Conservation (phyloP, 2,113 vertebrate genomes). For the Camelus dromedarius region DNA sequence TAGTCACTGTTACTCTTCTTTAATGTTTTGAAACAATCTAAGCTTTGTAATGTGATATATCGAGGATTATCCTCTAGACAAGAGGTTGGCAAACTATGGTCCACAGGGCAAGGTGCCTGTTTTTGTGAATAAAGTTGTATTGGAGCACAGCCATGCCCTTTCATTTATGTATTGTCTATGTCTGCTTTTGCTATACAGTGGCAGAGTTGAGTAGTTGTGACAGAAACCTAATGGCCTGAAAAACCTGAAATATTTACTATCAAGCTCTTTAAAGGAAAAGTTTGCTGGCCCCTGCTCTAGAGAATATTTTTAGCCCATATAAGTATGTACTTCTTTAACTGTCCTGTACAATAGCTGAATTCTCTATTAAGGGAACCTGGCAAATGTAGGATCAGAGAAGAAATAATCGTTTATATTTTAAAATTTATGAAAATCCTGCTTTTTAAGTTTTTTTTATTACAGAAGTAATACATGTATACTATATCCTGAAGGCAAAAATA, state of each 20-base stretch:
- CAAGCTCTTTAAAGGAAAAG: not conserved
- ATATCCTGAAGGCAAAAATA: not conserved
- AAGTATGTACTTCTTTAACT: not conserved
- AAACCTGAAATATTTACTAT: not conserved
- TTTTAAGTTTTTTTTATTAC: not conserved
- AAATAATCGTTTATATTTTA: not conserved
- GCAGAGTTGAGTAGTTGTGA: not conserved
- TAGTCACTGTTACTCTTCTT: not conserved
- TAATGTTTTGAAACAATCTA: not conserved
- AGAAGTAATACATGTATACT: not conserved
- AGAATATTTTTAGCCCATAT: not conserved
- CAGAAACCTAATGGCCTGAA: not conserved
- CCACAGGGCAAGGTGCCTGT: not conserved
- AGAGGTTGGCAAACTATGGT: not conserved
- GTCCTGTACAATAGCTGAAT: not conserved
- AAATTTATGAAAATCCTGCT: not conserved
- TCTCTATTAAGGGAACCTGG: not conserved
- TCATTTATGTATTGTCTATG: too few species aligned
- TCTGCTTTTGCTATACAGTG: too few species aligned
- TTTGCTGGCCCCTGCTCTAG: not conserved
- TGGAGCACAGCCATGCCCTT: too few species aligned
- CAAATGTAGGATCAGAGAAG: not conserved
- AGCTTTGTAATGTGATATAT: not conserved
- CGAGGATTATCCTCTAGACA: not conserved
- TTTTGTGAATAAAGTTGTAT: not conserved